Evolutionary conservation across 2,113 vertebrate genomes (phyloP).

Genomic region (Erythrolamprus reginae): DNA sequence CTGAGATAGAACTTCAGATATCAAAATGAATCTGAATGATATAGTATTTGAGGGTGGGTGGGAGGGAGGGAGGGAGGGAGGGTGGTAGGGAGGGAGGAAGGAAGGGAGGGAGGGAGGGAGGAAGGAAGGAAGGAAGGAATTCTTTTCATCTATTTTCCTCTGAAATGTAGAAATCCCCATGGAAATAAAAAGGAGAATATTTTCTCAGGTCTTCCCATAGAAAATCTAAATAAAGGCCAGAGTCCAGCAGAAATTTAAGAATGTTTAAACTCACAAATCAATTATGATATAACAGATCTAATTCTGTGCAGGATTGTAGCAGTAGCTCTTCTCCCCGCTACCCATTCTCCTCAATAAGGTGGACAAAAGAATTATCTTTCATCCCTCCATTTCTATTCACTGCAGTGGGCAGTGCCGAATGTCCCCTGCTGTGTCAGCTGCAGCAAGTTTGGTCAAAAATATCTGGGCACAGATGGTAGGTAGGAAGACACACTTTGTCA

Average conservation of each 20-base stretch:
- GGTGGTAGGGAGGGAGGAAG: too few relatives aligned
- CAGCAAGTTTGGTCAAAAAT: neutral
- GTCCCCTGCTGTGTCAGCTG: slow-evolving; percentile 12
- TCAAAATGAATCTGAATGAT: neutral
- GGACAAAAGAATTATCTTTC: neutral
- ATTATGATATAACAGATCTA: neutral
- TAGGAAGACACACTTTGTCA: slow-evolving; percentile 20
- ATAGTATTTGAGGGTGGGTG: neutral
- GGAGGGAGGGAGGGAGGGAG: neutral
- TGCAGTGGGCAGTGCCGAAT: neutral
- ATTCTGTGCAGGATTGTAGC: neutral
- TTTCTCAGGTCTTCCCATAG: neutral
- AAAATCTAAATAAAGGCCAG: neutral
- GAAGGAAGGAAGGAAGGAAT: neutral
- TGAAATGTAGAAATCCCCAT: neutral
- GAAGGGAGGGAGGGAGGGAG: neutral
- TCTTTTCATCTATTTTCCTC: neutral
- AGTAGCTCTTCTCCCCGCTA: neutral
- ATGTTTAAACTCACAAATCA: neutral
- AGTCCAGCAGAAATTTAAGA: neutral
- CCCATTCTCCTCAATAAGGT: neutral
- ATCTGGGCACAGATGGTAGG: neutral
- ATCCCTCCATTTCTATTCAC: neutral
- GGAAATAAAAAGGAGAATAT: neutral
- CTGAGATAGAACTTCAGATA: neutral